Evolutionary conservation across 2,113 vertebrate genomes (phyloP), one percentile per base, ranked within the genome.

Genomic region (Phrynocephalus versicolor): DNA sequence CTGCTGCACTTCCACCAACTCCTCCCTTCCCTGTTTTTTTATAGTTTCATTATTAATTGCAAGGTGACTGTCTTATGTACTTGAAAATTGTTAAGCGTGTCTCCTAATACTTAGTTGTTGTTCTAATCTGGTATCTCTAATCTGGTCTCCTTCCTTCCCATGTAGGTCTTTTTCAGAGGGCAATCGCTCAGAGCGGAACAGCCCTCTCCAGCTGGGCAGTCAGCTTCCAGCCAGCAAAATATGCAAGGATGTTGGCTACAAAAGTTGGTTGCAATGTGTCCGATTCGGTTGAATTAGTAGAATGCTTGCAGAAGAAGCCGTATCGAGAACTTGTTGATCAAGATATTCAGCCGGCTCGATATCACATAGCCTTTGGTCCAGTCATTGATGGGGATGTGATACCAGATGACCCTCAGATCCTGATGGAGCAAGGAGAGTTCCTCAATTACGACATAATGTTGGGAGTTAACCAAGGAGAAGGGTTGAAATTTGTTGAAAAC

Each of bases 351-450:
- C 99, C 99, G 60, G 98, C 98, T 3, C 96, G 99, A 90, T 99
- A 99, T 95, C 99, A 99, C 81, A 99, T 99, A 89, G 98, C 99
- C 85, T 99, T 99, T 87, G 99, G 99, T 85, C 99, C 99, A 0
- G 99, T 99, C 75, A 99, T 99, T n/a, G 99, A 99, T 67, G 99
- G 99, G 0, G 99, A 99, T 65, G 98, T 99, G 67, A 99, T 99
- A 82, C 99, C 99, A 0, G 99, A 99, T 30, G 99, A 99, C 89
- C 99, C 99, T 51, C 99, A 99, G 95, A 99, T 99, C 90, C 27
- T 99, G 83, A 99, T 99, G 99, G 99, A 99, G 39, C 99, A 99
- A 96, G 99, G 99, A 81, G 99, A 99, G 90, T 99, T 99, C 94
- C 98, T 99, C 90, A 99, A 99, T 95, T 99, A 99, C 0, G 99